Evolutionary conservation across 2,113 vertebrate species (phyloP).

Genomic region (Salvator merianae): DNA sequence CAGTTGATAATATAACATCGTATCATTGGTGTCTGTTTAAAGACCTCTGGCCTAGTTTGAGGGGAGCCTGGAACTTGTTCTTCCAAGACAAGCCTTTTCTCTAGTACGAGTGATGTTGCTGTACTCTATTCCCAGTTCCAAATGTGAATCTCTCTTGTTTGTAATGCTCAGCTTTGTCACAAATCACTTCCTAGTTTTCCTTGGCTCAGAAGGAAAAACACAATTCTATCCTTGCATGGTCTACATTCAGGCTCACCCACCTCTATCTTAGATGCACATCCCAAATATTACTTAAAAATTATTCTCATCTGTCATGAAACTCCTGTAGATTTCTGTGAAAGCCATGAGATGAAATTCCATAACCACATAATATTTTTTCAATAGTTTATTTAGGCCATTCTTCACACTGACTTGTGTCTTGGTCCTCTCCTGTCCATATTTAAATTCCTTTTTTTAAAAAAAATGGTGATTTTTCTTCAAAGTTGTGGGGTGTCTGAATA

Average conservation of each 20-base stretch:
- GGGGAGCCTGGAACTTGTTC: background rate
- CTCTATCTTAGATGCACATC: background rate
- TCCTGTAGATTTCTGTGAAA: too few species aligned
- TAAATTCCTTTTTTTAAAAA: too few species aligned
- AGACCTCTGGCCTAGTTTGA: background rate
- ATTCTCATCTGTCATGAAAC: background rate
- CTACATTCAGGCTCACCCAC: background rate
- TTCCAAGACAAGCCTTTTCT: background rate
- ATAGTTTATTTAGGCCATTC: too few species aligned
- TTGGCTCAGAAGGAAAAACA: background rate
- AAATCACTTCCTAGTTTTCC: background rate
- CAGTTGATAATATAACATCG: background rate
- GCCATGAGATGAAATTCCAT: too few species aligned
- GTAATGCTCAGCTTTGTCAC: background rate
- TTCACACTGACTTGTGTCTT: too few species aligned
- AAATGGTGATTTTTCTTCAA: too few species aligned
- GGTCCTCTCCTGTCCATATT: too few species aligned
- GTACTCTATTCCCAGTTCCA: too few species aligned
- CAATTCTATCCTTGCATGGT: background rate
- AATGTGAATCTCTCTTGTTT: background rate
- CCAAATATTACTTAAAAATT: background rate
- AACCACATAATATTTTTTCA: too few species aligned
- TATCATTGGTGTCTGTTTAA: slow-evolving; percentile 27
- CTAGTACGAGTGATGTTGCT: background rate
- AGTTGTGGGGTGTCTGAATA: too few species aligned